Evolutionary conservation across 2,888 invertebrate genomes (phyloP).

Genomic region (Diloba caeruleocephala): DNA sequence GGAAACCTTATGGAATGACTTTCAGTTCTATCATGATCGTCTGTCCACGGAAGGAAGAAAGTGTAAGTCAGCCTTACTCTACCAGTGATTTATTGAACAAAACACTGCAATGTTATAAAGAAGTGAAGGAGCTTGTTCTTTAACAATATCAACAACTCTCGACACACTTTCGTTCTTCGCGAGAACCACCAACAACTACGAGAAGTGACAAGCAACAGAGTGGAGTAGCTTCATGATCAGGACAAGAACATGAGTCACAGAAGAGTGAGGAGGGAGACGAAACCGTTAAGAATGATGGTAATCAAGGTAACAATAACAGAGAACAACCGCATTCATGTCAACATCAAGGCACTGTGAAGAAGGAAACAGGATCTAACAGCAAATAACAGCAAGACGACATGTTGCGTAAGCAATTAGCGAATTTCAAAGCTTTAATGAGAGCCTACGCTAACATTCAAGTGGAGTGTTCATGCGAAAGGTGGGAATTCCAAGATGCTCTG

Average conservation of each 20-base stretch:
- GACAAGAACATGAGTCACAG: background rate
- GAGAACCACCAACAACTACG: background rate
- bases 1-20: slow-evolving; percentile 1
- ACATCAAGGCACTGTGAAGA: background rate
- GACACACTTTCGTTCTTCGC: background rate
- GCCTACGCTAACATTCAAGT: slow-evolving; percentile 4
- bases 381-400: slow-evolving; percentile 1
- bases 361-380: slow-evolving; percentile 1
- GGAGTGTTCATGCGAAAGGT: slow-evolving; percentile 2
- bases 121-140: slow-evolving; percentile 8
- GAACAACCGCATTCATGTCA: background rate
- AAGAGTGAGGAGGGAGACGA: background rate
- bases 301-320: background rate
- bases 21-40: slow-evolving; percentile 12
- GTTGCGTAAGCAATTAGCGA: slow-evolving; percentile 1
- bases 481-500: slow-evolving; percentile 5
- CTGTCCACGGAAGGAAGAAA: background rate
- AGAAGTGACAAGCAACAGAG: background rate
- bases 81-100: background rate
- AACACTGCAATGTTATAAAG: background rate
- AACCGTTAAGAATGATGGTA: background rate
- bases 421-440: slow-evolving; percentile 5
- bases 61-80: slow-evolving; percentile 4
- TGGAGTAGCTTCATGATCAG: background rate
- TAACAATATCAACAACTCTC: background rate